Conservation (phyloP, 1,140 invertebrate species). For the Heliconius eleuchia region DNA sequence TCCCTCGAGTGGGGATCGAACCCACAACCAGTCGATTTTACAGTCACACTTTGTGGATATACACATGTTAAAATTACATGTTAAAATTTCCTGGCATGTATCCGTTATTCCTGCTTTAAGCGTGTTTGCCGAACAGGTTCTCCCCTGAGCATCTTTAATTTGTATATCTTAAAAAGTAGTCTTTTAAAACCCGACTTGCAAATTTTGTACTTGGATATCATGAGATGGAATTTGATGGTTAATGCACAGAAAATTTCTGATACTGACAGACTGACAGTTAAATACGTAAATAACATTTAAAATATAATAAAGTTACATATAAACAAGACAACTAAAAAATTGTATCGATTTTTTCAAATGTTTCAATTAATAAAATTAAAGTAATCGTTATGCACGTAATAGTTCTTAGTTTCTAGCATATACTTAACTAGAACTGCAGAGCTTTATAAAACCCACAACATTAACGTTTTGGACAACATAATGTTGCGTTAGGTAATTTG, state of each 20-base stretch:
- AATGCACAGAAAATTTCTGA: neutral
- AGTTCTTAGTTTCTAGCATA: too few species aligned
- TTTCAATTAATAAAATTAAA: too few species aligned
- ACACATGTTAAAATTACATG: neutral
- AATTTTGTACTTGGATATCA: neutral
- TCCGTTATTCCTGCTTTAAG: neutral
- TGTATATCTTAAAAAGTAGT: neutral
- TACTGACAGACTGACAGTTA: neutral
- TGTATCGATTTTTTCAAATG: too few species aligned
- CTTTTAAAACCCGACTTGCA: neutral
- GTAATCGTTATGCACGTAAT: too few species aligned
- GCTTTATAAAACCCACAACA: too few species aligned
- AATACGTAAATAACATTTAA: neutral
- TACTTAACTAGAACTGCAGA: too few species aligned
- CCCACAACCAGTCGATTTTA: too few species aligned
- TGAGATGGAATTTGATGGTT: neutral
- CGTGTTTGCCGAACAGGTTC: conserved; percentile 5
- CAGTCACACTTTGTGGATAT: too few species aligned
- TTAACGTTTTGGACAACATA: too few species aligned
- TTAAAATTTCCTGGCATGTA: conserved; percentile 6
- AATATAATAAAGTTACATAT: too few species aligned
- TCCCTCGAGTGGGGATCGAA: too few species aligned
- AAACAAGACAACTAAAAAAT: too few species aligned
- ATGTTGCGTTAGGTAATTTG: neutral
- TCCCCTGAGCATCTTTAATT: neutral